phyloP scores from a whole-genome alignment of 2,888 invertebrate genomes.

The Pandemis corylana region DNA sequence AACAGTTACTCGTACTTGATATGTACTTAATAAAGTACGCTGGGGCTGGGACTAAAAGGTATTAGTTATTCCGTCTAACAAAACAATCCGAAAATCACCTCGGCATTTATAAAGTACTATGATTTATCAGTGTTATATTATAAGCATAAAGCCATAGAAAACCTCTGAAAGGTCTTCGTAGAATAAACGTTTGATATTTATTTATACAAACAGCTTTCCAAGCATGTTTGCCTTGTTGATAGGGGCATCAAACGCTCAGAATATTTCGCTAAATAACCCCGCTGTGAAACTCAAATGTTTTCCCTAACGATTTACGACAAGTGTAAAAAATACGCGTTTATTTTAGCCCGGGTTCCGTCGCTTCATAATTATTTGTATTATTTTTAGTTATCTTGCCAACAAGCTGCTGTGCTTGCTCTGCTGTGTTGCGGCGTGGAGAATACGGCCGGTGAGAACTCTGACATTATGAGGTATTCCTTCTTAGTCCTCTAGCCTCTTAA shows the following conservation, averaged over 20 bases:
- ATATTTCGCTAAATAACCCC: conserved; percentile 29
- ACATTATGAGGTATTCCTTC: too few species aligned
- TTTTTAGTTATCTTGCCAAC: too few species aligned
- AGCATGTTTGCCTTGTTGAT: conserved; percentile 36
- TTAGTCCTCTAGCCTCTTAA: too few species aligned
- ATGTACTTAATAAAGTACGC: too few species aligned
- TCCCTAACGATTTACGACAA: conserved; percentile 31
- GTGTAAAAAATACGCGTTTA: conserved; percentile 1
- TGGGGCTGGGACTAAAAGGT: too few species aligned
- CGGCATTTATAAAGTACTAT: neutral
- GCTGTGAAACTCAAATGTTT: conserved; percentile 34
- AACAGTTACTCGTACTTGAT: too few species aligned
- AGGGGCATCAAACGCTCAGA: conserved; percentile 38
- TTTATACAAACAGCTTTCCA: conserved; percentile 18
- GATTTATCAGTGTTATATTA: neutral
- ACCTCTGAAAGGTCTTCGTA: conserved; percentile 10
- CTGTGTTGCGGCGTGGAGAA: too few species aligned
- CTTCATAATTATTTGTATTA: too few species aligned
- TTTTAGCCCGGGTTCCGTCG: conserved; percentile 18
- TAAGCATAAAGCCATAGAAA: conserved; percentile 18
- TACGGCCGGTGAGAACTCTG: too few species aligned
- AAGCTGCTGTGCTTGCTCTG: too few species aligned
- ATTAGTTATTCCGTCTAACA: neutral
- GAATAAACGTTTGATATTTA: conserved; percentile 22
- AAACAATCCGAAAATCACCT: neutral